Base-by-base conservation (phyloP, 2,797 vertebrate genomes). In the Syngnathus acus region DNA sequence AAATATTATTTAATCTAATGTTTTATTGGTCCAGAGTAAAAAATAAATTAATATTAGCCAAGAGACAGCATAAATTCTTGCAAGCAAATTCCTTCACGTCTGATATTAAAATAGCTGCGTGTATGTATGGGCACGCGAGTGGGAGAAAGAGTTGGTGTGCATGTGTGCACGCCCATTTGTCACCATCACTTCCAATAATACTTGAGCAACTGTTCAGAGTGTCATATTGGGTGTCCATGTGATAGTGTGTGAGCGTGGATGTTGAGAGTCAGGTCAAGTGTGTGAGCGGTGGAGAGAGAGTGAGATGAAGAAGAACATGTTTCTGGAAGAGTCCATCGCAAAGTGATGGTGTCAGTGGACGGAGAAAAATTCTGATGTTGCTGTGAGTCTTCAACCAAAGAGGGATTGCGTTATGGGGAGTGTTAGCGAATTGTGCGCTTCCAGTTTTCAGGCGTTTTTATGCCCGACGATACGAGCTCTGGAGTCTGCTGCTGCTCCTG, bases 381-480 rank as follows among this genome's bases (percentile, higher is more conserved):
- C 61, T 3, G 57, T 19, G 42, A 60, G 51, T 40, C 17, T 19
- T 37, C 32, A 73, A 70, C 65, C 55, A 32, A 58, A 6, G 32
- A 38, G 13, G 6, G 13, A 38, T 8, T 68, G 54, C 68, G 1
- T 38, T 71, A 95, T 95, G 94, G 93, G 93, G 82, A 94, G 93
- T 0, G 93, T 95, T 69, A 94, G 94, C 60, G 93, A 95, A 86
- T 92, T 95, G 70, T 95, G 94, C 51, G 93, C 92, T 42, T 95
- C 93, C 87, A 95, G 93, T 67, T 94, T 95, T 82, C 93, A 95
- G 90, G 94, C 94, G 0, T 94, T 95, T 82, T 88, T 95, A 65
- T 94, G 92, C 78, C 92, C 93, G 8, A 82, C 90, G 0, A 86
- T 90, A 19, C 80, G 68, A 65, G 70, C 42, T 26, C 11, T 70